A percentile compares a stretch with the other conserved stretches of the same genome.
phyloP scores from a whole-genome alignment of 2,888 invertebrate species.

The Clepsis dumicolana region DNA sequence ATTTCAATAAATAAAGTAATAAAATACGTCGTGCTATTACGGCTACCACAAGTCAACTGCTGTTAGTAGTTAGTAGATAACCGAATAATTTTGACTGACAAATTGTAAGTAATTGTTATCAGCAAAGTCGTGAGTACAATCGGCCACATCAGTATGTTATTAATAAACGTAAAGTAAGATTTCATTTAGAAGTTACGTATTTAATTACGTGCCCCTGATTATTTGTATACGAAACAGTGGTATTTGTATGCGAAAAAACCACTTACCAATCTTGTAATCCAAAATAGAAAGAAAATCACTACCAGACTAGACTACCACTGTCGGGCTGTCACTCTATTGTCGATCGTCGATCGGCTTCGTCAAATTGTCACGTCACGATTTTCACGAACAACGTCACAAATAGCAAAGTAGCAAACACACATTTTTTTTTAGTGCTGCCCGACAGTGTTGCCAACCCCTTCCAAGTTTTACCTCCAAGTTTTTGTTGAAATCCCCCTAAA shows the following conservation, averaged over 20 bases:
- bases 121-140: constrained; percentile 13
- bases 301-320: neutral
- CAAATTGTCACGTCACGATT: too few species aligned
- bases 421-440: too few species aligned
- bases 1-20: constrained; percentile 11
- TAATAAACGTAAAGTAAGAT: neutral
- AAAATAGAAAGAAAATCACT: neutral
- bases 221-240: neutral
- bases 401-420: too few species aligned
- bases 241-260: neutral
- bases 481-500: too few species aligned
- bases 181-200: neutral
- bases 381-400: too few species aligned
- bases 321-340: neutral
- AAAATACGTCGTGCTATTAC: constrained; percentile 34
- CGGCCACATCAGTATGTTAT: constrained; percentile 20
- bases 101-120: constrained; percentile 13
- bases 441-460: too few species aligned
- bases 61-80: constrained; percentile 24
- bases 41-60: constrained; percentile 42
- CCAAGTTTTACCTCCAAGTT: too few species aligned
- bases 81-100: constrained; percentile 20
- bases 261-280: constrained; percentile 4
- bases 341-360: too few species aligned
- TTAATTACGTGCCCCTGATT: neutral